Conservation (phyloP, 2,888 invertebrate species). For the Drosophila setosimentum region DNA sequence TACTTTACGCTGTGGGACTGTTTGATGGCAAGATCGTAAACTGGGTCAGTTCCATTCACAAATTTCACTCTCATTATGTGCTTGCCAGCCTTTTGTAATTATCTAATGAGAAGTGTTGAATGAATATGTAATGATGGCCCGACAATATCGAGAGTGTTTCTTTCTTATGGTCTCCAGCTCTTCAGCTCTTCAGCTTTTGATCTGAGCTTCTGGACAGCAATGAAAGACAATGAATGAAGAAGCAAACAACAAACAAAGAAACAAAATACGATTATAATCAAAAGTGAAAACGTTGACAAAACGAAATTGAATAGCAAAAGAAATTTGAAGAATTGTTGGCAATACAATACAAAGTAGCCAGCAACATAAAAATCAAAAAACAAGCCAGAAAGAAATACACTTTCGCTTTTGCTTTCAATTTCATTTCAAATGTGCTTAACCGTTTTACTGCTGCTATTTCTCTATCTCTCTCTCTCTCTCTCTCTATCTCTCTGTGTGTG, state of each 20-base stretch:
- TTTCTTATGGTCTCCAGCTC: background rate
- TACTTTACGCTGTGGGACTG: background rate
- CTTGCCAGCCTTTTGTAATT: conserved; percentile 54
- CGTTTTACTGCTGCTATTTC: conserved; percentile 24
- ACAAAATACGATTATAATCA: conserved; percentile 42
- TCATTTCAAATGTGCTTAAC: conserved; percentile 69
- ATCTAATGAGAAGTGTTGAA: conserved; percentile 48
- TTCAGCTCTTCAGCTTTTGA: background rate
- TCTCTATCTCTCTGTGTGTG: background rate
- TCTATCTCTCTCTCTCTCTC: background rate
- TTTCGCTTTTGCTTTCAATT: conserved; percentile 80
- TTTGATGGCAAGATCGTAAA: conserved; percentile 18
- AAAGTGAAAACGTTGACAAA: conserved; percentile 77
- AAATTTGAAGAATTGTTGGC: conserved; percentile 75
- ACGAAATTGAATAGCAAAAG: conserved; percentile 63
- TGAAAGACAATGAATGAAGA: conserved; percentile 23
- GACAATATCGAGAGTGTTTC: conserved; percentile 13
- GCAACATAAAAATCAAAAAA: conserved; percentile 12
- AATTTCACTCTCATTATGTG: conserved; percentile 64
- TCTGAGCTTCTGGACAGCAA: conserved; percentile 21
- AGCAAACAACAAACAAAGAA: conserved; percentile 18
- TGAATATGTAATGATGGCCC: conserved; percentile 34
- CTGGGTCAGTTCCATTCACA: conserved; percentile 31
- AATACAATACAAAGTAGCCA: conserved; percentile 33
- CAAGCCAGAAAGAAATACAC: conserved; percentile 72